Base-by-base conservation (phyloP, 1,140 invertebrate species). In the Mylabris phalerata region DNA sequence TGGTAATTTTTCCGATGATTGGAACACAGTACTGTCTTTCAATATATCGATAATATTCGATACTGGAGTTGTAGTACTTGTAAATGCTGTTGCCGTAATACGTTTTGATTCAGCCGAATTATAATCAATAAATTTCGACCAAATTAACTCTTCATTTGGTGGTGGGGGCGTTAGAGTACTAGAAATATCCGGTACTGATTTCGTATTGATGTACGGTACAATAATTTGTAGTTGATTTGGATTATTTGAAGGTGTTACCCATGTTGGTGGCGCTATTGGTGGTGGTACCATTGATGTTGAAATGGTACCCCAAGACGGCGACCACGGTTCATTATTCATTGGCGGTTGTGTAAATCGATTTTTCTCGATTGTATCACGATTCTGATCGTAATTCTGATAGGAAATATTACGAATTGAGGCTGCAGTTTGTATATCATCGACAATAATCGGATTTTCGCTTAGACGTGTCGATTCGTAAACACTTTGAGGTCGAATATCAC, bases 161-260 rank as follows among this genome's bases (percentile, higher is more conserved):
- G 67, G 61, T 9, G 68, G 68, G 57, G 67, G 68, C 9, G 10
- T 10, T n/a, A n/a, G 10, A 7, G 32, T 32, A 32, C 32, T 32
- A n/a, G 61, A 64, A 42, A 64, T 70, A 48, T 67, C 55, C 9
- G 67, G 63, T 24, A 62, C 56, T 32, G 63, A 41, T 2, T 61
- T 64, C 3, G 64, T 63, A 40, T 67, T 81, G 1, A 84, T 86
- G 62, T 89, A 90, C 0, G 88, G 88, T 57, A 90, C 85, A 38
- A 90, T 86, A 55, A 89, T 85, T 74, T 89, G 87, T 9, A 86
- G 77, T 71, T 84, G 74, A 69, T 81, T 82, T n/a, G 77, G 72
- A 56, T 73, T 73, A 55, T 67, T 69, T 1, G 67, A 69, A n/a
- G 66, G 57, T 13, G 60, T 58, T 27, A 58, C n/a, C 59, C 67